Base-by-base conservation (phyloP, 2,797 vertebrate species). In the Sphenodon punctatus region DNA sequence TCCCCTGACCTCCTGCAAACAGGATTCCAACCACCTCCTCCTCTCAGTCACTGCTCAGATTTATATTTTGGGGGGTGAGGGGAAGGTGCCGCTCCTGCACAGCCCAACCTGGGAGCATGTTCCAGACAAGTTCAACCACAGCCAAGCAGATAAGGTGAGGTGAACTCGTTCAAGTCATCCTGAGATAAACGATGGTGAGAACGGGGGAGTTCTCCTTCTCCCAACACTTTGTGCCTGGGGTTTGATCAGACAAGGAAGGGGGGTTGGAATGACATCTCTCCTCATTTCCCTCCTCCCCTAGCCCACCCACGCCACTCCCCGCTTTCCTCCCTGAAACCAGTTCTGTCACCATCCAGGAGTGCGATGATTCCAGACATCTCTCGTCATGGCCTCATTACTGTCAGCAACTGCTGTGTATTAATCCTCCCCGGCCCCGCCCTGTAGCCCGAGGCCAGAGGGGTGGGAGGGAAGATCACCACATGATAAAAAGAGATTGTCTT, bases 381-480 rank as follows among this genome's bases (percentile, higher is more conserved):
- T 73, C 43, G 22, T 80, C 38, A 49, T 67, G 45, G 14, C 75
- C 65, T 56, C 79, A 83, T 71, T 13, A 0, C 32, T 73, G 41
- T 22, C 89, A 90, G 80, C 67, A 70, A 2, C 55, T 13, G 16
- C 16, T 27, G 11, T 5, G 16, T n/a, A 1, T 75, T 76, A 7
- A 61, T 79, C 68, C 74, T 39, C 48, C 20, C 43, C 58, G 7
- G 41, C 32, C 67, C 79, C 43, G 66, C 84, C 90, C 59, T 2
- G 6, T 82, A n/a, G n/a, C 88, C 77, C 25, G 65, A n/a, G 65
- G 83, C 77, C 68, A 27, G 53, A 78, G 67, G n/a, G 65, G 70
- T 76, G 79, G 64, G 80, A 67, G 86, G 89, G 71, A 77, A 70
- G 80, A 22, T 88, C 79, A 77, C 67, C 15, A 6, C 11, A 23